Evolutionary conservation across 2,797 vertebrate species (phyloP).

Genomic region (Pempheris klunzingeri): DNA sequence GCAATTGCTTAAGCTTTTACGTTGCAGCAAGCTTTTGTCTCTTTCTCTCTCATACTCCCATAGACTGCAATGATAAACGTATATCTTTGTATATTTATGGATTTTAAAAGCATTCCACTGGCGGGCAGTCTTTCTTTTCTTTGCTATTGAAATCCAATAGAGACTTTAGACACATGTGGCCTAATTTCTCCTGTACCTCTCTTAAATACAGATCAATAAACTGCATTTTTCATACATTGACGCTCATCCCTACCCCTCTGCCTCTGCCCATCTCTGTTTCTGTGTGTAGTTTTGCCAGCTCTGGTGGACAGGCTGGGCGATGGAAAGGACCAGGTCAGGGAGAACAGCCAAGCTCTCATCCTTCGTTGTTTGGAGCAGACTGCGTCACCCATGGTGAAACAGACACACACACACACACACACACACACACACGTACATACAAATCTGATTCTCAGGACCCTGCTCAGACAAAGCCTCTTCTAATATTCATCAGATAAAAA

Average conservation of each 20-base stretch:
- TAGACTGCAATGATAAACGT: neutral
- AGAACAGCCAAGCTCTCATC: slow-evolving; percentile 93
- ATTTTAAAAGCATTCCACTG: slow-evolving; percentile 47
- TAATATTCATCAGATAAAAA: neutral
- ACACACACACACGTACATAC: neutral
- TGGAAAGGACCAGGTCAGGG: slow-evolving; percentile 96
- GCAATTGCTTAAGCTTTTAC: slow-evolving; percentile 1
- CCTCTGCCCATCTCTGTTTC: neutral
- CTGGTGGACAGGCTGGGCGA: slow-evolving; percentile 96
- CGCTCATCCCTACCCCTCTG: slow-evolving; percentile 2
- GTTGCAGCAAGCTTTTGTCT: neutral
- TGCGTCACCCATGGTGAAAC: slow-evolving; percentile 91
- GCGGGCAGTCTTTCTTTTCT: slow-evolving; percentile 59
- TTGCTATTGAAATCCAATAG: slow-evolving; percentile 11
- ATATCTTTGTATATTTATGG: slow-evolving; percentile 10
- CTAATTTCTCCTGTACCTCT: slow-evolving; percentile 21
- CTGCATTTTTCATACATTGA: slow-evolving; percentile 11
- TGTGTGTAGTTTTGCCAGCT: slow-evolving; percentile 87
- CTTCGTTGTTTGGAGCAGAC: slow-evolving; percentile 93
- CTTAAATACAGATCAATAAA: slow-evolving; percentile 2
- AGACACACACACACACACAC: slow-evolving; percentile 16
- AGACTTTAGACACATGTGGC: slow-evolving; percentile 3
- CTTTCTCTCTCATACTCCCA: neutral
- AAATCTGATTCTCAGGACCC: neutral
- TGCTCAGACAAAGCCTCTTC: neutral